Evolutionary conservation across 2,113 vertebrate species (phyloP), one percentile per base, ranked within the genome.

Genomic region (Morone saxatilis): DNA sequence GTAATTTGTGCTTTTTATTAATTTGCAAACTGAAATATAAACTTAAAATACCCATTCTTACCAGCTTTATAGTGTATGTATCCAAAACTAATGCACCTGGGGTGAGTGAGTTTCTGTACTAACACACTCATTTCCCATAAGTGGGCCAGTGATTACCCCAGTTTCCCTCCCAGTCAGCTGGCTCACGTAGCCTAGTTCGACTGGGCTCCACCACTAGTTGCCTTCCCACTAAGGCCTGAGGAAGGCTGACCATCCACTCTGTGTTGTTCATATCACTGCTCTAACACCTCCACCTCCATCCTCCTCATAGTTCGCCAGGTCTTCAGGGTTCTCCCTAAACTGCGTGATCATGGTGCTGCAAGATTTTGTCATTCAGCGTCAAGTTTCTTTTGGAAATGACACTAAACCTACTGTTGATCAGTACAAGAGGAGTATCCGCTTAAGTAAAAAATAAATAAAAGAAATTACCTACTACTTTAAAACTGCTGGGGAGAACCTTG

Each of bases 271-370:
- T 67, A 20, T 76, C 61, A 61, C 73, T 67, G 43, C 77, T 84
- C 20, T 68, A 82, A 88, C 87, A 72, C 76, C 56, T 68, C 75
- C 89, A 85, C 84, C 81, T 84, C 81, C 88, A 90, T 79, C 71
- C 70, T 31, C 57, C 71, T 88, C 86, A 83, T 60, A 67, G 36
- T 57, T 56, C 72, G 81, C 41, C 45, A 36, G 67, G 45, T 71
- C 76, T 80, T 80, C 79, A 75, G 73, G 90, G 80, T 93, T 92
- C 89, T 90, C 90, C 86, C 75, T 89, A 14, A 80, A 60, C 20
- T 50, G 19, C 17, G 0, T 48, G 7, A 62, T 80, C 20, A 48
- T 9, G 16, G n/a, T 43, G 54, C 14, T 7, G 25, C 31, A 17
- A 2, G 1, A 25, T 11, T 54, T 43, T 80, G 19, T 68, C 47